phyloP scores from a whole-genome alignment of 37 sponge, comb jelly and placozoan genomes.

The Ephydatia muelleri region DNA sequence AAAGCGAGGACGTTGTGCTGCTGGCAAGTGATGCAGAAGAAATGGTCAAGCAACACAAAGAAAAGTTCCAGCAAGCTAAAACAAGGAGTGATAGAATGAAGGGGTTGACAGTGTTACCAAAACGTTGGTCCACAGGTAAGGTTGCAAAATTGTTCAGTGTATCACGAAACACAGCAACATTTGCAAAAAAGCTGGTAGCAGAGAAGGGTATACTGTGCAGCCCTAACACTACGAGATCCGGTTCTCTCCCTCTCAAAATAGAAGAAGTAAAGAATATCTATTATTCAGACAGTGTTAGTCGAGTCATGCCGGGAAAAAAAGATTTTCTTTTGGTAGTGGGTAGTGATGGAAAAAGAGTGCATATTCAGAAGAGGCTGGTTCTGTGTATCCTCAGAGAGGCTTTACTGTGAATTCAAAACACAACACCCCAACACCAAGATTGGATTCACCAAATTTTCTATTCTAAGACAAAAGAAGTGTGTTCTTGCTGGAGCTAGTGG shows the following conservation, averaged over 20 bases:
- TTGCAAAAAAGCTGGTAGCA: slow-evolving; percentile 28
- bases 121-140: slow-evolving; percentile 10
- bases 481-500: slow-evolving; percentile 63
- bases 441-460: slow-evolving; percentile 64
- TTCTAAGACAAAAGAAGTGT: slow-evolving; percentile 52
- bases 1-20: neutral
- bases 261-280: slow-evolving; percentile 32
- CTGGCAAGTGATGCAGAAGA: slow-evolving; percentile 1
- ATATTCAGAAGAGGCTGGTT: slow-evolving; percentile 52
- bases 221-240: slow-evolving; percentile 11
- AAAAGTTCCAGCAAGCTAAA: neutral
- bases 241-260: slow-evolving; percentile 4
- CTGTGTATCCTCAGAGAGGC: slow-evolving; percentile 50
- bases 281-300: slow-evolving; percentile 26
- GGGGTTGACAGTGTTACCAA: slow-evolving; percentile 14
- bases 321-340: slow-evolving; percentile 36
- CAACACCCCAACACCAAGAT: slow-evolving; percentile 38
- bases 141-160: slow-evolving; percentile 1
- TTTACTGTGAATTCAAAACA: slow-evolving; percentile 35
- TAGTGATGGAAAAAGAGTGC: slow-evolving; percentile 10
- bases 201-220: slow-evolving; percentile 16
- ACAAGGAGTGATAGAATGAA: slow-evolving; percentile 2
- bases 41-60: neutral
- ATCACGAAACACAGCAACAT: slow-evolving; percentile 22
- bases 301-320: slow-evolving; percentile 65